Conservation (phyloP, 2,113 vertebrate genomes). For the Hepsetus odoe region DNA sequence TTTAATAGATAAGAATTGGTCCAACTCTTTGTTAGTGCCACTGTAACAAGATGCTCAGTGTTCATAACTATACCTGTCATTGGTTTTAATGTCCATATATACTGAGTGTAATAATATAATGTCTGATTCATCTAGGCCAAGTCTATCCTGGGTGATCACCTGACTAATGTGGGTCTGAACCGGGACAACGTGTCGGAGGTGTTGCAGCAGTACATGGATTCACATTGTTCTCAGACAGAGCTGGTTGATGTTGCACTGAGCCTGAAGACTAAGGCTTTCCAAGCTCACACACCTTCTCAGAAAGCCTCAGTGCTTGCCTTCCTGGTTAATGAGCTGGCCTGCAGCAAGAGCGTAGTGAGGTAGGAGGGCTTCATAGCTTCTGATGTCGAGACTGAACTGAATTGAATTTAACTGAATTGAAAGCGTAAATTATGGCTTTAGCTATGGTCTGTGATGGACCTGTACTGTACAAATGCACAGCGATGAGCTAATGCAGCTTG, state of each 20-base stretch:
- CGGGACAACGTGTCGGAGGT: slow-evolving; percentile 97
- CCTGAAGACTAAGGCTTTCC: slow-evolving; percentile 95
- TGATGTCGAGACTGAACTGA: not conserved
- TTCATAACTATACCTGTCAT: too few relatives aligned
- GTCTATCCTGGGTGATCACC: slow-evolving; percentile 94
- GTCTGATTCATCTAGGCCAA: slow-evolving; percentile 79
- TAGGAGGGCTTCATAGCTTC: slow-evolving; percentile 61
- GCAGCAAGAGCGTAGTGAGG: slow-evolving; percentile 95
- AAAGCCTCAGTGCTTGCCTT: slow-evolving; percentile 93
- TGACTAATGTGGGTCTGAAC: slow-evolving; percentile 95
- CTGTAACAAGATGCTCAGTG: too few relatives aligned
- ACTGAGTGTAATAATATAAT: too few relatives aligned
- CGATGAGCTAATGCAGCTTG: not conserved
- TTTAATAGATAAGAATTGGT: too few relatives aligned
- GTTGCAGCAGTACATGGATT: slow-evolving; percentile 96
- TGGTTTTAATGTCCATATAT: too few relatives aligned
- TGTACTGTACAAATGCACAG: not conserved
- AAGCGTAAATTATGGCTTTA: not conserved
- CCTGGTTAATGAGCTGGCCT: slow-evolving; percentile 93
- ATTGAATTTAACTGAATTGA: not conserved
- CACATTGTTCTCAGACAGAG: slow-evolving; percentile 88
- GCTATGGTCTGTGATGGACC: not conserved
- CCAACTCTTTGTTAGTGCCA: too few relatives aligned
- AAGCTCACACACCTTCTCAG: slow-evolving; percentile 92
- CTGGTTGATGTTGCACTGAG: slow-evolving; percentile 82